Conservation (phyloP, 2,113 vertebrate species). For the Alligator mississippiensis region DNA sequence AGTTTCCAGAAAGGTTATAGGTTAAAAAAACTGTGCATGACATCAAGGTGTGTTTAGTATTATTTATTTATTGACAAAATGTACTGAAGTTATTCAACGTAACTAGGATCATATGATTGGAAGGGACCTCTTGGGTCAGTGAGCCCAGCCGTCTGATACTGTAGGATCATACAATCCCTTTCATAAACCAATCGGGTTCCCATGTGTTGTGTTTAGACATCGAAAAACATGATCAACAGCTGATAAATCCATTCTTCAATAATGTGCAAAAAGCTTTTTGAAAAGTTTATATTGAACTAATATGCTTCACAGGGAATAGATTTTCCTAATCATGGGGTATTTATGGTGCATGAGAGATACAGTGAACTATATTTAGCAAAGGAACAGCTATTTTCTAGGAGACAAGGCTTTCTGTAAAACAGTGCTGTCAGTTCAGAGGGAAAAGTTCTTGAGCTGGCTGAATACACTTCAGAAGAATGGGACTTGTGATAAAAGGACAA, state of each 20-base stretch:
- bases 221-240: conserved; percentile 27
- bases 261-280: conserved; percentile 4
- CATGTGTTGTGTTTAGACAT: background rate
- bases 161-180: too few relatives aligned
- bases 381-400: background rate
- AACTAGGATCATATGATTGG: background rate
- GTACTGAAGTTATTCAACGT: background rate
- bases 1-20: background rate
- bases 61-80: background rate
- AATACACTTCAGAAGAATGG: background rate
- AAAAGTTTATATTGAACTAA: conserved; percentile 16
- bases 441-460: background rate
- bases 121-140: too few relatives aligned
- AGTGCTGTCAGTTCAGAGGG: background rate
- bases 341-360: conserved; percentile 28
- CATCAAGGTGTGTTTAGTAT: background rate
- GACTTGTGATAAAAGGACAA: background rate
- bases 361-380: background rate
- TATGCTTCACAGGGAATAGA: background rate
- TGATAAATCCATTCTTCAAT: conserved; percentile 14
- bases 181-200: background rate
- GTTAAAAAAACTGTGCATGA: background rate
- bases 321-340: background rate
- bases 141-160: too few relatives aligned
- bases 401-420: background rate